These are phyloP conservation scores for Anabacerthia variegaticeps DNA, from an alignment of 2,797 vertebrate species.

Conservation along the genomic window DNA sequence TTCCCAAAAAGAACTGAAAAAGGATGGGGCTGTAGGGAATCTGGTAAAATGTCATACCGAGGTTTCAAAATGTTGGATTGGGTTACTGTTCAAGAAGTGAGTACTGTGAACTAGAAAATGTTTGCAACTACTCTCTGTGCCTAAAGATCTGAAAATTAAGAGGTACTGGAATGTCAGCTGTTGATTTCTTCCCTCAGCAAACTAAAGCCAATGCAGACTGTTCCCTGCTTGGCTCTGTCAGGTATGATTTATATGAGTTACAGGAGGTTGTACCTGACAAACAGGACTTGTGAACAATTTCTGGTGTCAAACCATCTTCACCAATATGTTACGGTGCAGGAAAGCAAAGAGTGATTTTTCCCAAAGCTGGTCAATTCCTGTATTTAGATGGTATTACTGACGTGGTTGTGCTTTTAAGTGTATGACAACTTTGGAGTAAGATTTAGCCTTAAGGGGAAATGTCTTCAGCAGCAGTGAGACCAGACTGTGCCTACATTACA, in stretches of 20 bases:
- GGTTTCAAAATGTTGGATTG: neutral
- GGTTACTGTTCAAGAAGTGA: neutral
- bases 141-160: neutral
- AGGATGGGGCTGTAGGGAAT: neutral
- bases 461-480: neutral
- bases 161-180: neutral
- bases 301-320: neutral
- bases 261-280: fast-evolving
- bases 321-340: neutral
- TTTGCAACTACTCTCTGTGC: neutral
- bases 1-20: neutral
- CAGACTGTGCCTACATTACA: neutral
- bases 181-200: neutral
- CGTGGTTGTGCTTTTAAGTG: neutral
- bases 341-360: neutral
- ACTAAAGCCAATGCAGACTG: neutral
- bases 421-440: neutral
- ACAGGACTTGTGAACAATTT: neutral
- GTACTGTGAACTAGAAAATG: neutral
- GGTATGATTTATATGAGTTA: neutral
- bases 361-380: neutral
- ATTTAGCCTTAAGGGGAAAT: neutral
- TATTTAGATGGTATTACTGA: neutral
- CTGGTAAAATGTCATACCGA: neutral
- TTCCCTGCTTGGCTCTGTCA: neutral